Percentiles rank a stretch among this genome's conserved stretches.
These are phyloP conservation scores for Galaxias olidus DNA, from an alignment of 2,797 vertebrate genomes.

Conservation along the genomic window DNA sequence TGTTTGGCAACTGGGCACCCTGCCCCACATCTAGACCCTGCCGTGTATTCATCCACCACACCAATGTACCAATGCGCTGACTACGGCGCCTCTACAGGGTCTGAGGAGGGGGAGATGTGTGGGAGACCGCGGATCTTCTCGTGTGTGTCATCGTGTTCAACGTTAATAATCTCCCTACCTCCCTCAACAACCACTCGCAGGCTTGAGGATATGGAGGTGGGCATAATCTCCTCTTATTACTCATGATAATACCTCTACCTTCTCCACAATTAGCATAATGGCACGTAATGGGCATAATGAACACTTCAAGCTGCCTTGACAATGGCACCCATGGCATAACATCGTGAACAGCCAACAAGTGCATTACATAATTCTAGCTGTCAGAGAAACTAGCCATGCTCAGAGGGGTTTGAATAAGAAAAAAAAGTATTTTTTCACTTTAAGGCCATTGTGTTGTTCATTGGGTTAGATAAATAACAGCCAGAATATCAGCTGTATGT, in stretches of 20 bases:
- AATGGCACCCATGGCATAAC: conserved; percentile 39
- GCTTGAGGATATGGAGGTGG: conserved; percentile 41
- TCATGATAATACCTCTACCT: conserved; percentile 52
- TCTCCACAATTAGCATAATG: conserved; percentile 64
- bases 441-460: no score
- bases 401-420: no score
- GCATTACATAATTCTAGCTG: conserved; percentile 21
- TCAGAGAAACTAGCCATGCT: neutral
- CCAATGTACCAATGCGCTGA: conserved; percentile 35
- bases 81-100: conserved; percentile 48
- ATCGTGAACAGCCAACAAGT: conserved; percentile 21
- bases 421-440: no score
- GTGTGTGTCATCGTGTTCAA: no score
- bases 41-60: conserved; percentile 32
- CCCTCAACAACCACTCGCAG: conserved; percentile 13
- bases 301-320: conserved; percentile 59
- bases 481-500: no score
- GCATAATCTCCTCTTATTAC: conserved; percentile 47
- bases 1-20: conserved; percentile 33
- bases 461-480: no score
- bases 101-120: conserved; percentile 23
- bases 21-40: conserved; percentile 36
- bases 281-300: conserved; percentile 53
- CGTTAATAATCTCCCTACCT: neutral
- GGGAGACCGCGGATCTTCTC: conserved; percentile 1